Percentiles rank a stretch among this genome's conserved stretches.
phyloP scores from a whole-genome alignment of 2,888 invertebrate genomes.

The Sinelater perroti region DNA sequence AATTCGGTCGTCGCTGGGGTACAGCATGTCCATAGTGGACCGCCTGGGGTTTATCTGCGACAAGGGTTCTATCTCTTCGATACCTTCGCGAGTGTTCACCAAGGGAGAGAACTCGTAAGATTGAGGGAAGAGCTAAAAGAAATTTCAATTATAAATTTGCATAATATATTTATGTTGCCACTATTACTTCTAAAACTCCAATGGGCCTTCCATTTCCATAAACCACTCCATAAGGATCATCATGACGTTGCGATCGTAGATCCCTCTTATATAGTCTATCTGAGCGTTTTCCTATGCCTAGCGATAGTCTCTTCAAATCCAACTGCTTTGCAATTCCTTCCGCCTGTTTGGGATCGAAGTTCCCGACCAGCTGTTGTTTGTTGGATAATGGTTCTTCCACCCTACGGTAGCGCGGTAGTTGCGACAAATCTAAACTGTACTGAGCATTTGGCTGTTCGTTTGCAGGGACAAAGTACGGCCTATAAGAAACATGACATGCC shows the following conservation, averaged over 20 bases:
- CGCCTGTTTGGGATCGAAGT: not conserved
- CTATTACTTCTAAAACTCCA: slow-evolving; percentile 44
- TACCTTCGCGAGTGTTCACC: slow-evolving; percentile 4
- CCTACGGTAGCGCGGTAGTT: not conserved
- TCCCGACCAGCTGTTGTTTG: not conserved
- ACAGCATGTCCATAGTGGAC: slow-evolving; percentile 1
- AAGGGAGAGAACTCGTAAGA: slow-evolving; percentile 25
- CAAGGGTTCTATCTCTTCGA: slow-evolving; percentile 12
- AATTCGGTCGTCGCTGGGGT: not conserved
- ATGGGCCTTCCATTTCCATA: slow-evolving; percentile 47
- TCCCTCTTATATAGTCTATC: slow-evolving; percentile 20
- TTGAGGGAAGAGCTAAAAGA: slow-evolving; percentile 31
- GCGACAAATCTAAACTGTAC: not conserved
- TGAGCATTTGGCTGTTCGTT: not conserved
- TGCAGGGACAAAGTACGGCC: not conserved
- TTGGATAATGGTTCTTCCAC: not conserved
- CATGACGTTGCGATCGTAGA: not conserved
- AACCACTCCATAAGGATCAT: slow-evolving; percentile 45
- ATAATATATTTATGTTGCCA: too few relatives aligned
- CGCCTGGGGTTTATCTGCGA: slow-evolving; percentile 2
- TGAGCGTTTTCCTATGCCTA: slow-evolving; percentile 6
- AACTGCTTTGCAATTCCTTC: not conserved
- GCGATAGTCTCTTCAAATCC: slow-evolving; percentile 2
- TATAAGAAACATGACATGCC: too few relatives aligned
- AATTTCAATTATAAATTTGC: not conserved